Evolutionary conservation across 2,888 invertebrate genomes (phyloP).

Genomic region (Cepaea hortensis): DNA sequence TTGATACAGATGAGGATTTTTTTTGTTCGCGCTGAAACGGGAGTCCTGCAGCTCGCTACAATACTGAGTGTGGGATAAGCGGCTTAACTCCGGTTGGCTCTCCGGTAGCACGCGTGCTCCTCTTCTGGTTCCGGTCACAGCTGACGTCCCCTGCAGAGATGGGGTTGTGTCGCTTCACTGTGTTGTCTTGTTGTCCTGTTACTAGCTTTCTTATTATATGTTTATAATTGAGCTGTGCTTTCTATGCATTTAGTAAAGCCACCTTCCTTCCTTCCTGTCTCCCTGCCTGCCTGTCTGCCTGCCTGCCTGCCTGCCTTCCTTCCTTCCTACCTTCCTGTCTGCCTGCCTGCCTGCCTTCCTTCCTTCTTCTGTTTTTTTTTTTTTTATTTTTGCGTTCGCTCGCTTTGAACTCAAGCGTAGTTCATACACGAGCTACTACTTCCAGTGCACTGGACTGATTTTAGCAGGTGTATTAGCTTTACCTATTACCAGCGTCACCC

Average conservation of each 20-base stretch:
- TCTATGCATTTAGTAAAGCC: neutral
- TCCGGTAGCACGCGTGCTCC: neutral
- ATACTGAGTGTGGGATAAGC: slow-evolving; percentile 19
- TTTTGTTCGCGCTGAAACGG: neutral
- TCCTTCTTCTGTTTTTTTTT: too few species aligned
- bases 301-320: too few species aligned
- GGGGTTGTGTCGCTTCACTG: neutral
- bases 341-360: too few species aligned
- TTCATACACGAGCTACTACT: too few species aligned
- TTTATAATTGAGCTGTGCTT: neutral
- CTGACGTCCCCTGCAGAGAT: slow-evolving; percentile 12
- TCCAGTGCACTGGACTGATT: too few species aligned
- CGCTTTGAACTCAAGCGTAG: too few species aligned
- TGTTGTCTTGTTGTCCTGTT: neutral
- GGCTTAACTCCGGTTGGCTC: slow-evolving; percentile 27
- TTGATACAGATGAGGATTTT: slow-evolving; percentile 4
- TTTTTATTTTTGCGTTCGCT: too few species aligned
- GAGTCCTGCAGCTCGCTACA: neutral
- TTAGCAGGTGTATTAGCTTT: too few species aligned
- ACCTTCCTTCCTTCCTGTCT: too few species aligned
- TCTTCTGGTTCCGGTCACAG: neutral
- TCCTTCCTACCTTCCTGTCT: too few species aligned
- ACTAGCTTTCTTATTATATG: neutral
- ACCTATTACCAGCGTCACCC: too few species aligned
- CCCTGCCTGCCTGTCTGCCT: too few species aligned